Base-by-base conservation (phyloP, 2,113 vertebrate genomes). In the Muntiacus muntjak region DNA sequence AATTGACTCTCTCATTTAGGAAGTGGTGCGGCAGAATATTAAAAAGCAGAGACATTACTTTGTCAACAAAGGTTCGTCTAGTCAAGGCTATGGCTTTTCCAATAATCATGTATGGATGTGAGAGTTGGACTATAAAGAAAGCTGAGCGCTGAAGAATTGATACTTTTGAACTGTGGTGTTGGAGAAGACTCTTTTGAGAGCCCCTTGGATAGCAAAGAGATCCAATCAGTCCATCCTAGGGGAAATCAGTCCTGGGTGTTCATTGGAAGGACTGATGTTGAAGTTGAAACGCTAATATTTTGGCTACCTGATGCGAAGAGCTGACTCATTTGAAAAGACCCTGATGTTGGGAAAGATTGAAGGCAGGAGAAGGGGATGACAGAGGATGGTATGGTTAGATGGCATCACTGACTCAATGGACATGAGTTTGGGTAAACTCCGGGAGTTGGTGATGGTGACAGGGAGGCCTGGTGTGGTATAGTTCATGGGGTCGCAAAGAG, bases 91-190 rank as follows among this genome's bases (percentile, higher is more conserved):
- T 64, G 33, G 62, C n/a, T 64, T n/a, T 64, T 64, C 62, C 62
- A n/a, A 7, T n/a, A 8, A 15, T 64, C 28, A n/a, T n/a, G 62
- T n/a, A 64, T 8, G 62, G 30, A 33, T n/a, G 7, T n/a, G 30
- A 64, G 62, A 17, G 15, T 17, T 64, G 62, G 30, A 64, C 30
- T 64, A 4, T 64, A 33, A 64, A 62, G 30, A 60, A 30, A 62
- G 28, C 30, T 64, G 30, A 17, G 30, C 0, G 0, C 30, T 0
- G 0, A n/a, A 64, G 30, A 64, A 64, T 33, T 64, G 62, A 64
- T 64, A 3, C 30, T 9, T 64, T 64, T 64, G 62, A 64, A 64
- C 30, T 64, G 62, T 4, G 1, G 15, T 64, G 30, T n/a, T n/a
- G 62, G 62, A n/a, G 1, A 64, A 64, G 62, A n/a, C 7, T 64